phyloP scores from a whole-genome alignment of 2,797 vertebrate genomes.

The Sebastes paucispinis region DNA sequence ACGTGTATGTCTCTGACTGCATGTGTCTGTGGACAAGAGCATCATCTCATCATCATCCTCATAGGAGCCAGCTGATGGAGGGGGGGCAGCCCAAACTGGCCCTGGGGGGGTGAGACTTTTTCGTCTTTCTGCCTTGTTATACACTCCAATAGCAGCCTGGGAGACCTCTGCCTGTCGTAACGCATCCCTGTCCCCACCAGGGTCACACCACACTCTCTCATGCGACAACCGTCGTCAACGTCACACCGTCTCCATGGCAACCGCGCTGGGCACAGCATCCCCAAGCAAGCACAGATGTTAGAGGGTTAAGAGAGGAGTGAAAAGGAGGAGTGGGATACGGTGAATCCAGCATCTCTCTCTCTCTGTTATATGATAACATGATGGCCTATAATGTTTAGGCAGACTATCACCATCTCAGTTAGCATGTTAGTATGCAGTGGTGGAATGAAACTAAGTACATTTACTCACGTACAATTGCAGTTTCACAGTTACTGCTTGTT shows the following conservation, averaged over 20 bases:
- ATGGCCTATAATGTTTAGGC: background rate
- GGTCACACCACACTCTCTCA: conserved; percentile 64
- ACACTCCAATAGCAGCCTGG: conserved; percentile 32
- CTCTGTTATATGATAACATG: background rate
- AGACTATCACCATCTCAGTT: background rate
- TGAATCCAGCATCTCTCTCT: background rate
- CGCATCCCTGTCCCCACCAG: conserved; percentile 61
- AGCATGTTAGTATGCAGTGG: background rate
- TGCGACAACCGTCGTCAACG: conserved; percentile 66
- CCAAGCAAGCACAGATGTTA: conserved; percentile 64
- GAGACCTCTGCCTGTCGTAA: conserved; percentile 66
- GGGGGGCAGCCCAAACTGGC: conserved; percentile 3
- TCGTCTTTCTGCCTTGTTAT: background rate
- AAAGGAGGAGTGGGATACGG: background rate
- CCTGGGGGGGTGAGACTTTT: background rate
- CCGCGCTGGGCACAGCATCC: conserved; percentile 63
- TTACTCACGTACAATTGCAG: too few relatives aligned
- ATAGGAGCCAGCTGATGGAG: conserved; percentile 2
- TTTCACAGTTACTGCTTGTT: too few relatives aligned
- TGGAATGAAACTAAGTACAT: background rate
- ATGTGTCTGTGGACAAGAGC: background rate
- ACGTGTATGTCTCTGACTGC: background rate
- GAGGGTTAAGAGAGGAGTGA: conserved; percentile 45
- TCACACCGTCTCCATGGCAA: conserved; percentile 73
- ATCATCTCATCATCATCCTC: conserved; percentile 9